Conservation (phyloP, 30 jellyfish, hydroid and myxozoan genomes). For the Thelohanellus kitauei region DNA sequence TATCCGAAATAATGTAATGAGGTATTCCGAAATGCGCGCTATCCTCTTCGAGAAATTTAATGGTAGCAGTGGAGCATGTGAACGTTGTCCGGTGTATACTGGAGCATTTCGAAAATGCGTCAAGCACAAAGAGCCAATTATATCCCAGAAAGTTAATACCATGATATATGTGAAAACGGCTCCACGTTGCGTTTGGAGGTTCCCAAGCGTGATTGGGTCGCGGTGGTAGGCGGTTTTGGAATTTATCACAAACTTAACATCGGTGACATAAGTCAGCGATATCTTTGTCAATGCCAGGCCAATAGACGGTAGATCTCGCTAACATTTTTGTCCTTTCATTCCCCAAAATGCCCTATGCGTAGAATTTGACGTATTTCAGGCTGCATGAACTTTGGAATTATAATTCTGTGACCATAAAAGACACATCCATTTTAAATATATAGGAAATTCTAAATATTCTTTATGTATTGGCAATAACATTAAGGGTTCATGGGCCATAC, state of each 20-base stretch:
- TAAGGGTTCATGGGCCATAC: no score
- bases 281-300: slow-evolving; percentile 7
- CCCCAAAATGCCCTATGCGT: slow-evolving; percentile 12
- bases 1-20: slow-evolving; percentile 4
- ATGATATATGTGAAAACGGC: slow-evolving; percentile 6
- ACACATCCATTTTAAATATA: no score
- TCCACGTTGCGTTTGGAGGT: slow-evolving; percentile 8
- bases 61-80: not conserved
- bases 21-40: slow-evolving; percentile 7
- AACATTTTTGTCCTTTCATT: slow-evolving; percentile 6
- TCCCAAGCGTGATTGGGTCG: slow-evolving; percentile 6
- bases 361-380: no score
- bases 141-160: slow-evolving; percentile 7
- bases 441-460: no score
- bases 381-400: no score
- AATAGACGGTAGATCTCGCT: slow-evolving; percentile 12
- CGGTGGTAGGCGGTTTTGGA: slow-evolving; percentile 5
- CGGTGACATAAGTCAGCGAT: not conserved
- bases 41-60: slow-evolving; percentile 3
- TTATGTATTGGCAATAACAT: no score
- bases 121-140: slow-evolving; percentile 3
- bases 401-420: no score
- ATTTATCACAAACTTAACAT: slow-evolving; percentile 9
- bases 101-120: slow-evolving; percentile 9
- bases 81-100: slow-evolving; percentile 1